Conservation (phyloP, 2,888 invertebrate species). For the Eupithecia dodoneata region DNA sequence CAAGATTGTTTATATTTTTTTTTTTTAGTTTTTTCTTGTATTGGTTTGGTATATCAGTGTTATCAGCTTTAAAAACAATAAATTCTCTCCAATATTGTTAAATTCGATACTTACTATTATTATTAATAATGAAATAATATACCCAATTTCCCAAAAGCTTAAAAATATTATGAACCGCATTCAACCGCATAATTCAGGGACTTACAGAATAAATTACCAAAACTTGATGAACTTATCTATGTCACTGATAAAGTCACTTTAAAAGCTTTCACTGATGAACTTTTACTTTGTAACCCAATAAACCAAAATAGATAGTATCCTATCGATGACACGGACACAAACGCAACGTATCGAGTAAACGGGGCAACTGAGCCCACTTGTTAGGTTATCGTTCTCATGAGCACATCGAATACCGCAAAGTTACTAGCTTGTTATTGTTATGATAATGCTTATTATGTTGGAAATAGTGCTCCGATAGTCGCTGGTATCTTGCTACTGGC, state of each 20-base stretch:
- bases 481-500: slow-evolving; percentile 72
- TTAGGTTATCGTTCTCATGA: slow-evolving; percentile 63
- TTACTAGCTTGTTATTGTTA: slow-evolving; percentile 80
- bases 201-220: slow-evolving; percentile 4
- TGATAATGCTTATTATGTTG: slow-evolving; percentile 83
- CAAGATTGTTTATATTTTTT: neutral
- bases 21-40: neutral
- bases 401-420: slow-evolving; percentile 64
- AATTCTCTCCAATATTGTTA: neutral
- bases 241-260: slow-evolving; percentile 8
- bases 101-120: neutral
- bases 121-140: neutral
- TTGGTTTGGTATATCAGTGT: neutral
- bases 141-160: neutral
- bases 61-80: neutral
- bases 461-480: slow-evolving; percentile 78
- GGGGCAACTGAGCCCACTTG: slow-evolving; percentile 55
- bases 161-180: neutral
- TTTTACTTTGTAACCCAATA: neutral
- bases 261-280: slow-evolving; percentile 19
- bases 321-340: slow-evolving; percentile 25
- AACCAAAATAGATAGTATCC: slow-evolving; percentile 6
- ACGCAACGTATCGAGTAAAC: slow-evolving; percentile 37
- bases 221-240: neutral
- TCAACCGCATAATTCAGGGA: neutral